Evolutionary conservation across 2,888 invertebrate genomes (phyloP).

Genomic region (Hemithea aestivaria): DNA sequence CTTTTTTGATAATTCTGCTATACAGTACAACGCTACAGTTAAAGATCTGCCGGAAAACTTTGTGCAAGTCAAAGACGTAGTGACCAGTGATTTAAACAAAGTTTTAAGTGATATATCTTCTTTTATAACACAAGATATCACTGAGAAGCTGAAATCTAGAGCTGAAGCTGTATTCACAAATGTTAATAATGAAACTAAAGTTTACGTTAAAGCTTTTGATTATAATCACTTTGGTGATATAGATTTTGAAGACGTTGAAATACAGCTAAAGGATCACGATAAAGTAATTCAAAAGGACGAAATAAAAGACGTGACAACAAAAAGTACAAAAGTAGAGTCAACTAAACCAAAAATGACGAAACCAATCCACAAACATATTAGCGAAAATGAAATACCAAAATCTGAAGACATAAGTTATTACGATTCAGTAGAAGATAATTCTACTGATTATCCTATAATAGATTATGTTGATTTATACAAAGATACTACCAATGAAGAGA

Average conservation of each 20-base stretch:
- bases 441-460: conserved; percentile 58
- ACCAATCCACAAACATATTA: conserved; percentile 8
- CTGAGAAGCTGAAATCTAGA: conserved; percentile 25
- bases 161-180: conserved; percentile 28
- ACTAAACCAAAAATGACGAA: neutral
- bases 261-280: neutral
- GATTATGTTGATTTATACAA: conserved; percentile 65
- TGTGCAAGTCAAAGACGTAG: conserved; percentile 31
- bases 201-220: conserved; percentile 47
- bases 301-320: neutral
- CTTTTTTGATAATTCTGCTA: conserved; percentile 22
- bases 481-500: conserved; percentile 59
- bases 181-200: conserved; percentile 41
- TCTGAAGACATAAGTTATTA: conserved; percentile 29
- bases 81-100: conserved; percentile 32
- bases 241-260: conserved; percentile 21
- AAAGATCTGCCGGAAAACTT: conserved; percentile 30
- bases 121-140: conserved; percentile 42
- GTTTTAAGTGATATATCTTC: conserved; percentile 39
- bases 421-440: conserved; percentile 44
- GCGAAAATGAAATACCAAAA: conserved; percentile 16
- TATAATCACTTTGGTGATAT: conserved; percentile 30
- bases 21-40: conserved; percentile 26
- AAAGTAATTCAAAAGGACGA: no score
- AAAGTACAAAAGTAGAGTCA: neutral